Evolutionary conservation across 2,797 vertebrate species (phyloP).

Genomic region (Malacoraja senta): DNA sequence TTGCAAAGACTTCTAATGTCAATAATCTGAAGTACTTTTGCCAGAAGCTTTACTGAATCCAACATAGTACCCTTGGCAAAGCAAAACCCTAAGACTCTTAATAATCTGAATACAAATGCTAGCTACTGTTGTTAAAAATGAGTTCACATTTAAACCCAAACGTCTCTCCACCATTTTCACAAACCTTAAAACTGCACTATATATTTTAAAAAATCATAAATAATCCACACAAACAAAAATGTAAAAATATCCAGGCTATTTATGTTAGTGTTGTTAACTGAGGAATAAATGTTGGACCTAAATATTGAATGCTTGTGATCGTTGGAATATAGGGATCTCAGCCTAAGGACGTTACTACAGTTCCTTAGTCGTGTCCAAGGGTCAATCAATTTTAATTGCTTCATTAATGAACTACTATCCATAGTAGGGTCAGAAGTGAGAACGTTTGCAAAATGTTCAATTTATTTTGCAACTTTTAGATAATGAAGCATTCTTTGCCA

Average conservation of each 20-base stretch:
- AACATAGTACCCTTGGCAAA: background rate
- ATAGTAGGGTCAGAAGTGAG: too few relatives aligned
- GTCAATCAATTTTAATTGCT: too few relatives aligned
- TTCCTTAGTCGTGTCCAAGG: too few relatives aligned
- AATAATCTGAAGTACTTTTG: background rate
- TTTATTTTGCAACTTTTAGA: too few relatives aligned
- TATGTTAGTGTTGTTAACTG: background rate
- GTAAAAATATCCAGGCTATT: background rate
- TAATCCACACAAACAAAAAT: background rate
- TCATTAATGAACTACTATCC: too few relatives aligned
- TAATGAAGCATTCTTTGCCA: too few relatives aligned
- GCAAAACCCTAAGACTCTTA: background rate
- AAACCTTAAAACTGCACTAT: background rate
- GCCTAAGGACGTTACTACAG: too few relatives aligned
- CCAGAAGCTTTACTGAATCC: background rate
- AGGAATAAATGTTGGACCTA: background rate
- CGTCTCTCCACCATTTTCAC: background rate
- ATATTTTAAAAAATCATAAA: background rate
- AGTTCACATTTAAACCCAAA: background rate
- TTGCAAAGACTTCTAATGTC: background rate
- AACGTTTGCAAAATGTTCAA: too few relatives aligned
- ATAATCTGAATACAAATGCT: background rate
- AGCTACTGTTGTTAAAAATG: background rate
- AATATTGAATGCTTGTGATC: background rate
- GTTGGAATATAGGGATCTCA: too few relatives aligned